Base-by-base conservation (phyloP, 2,113 vertebrate genomes). In the Heterotilapia buettikoferi region DNA sequence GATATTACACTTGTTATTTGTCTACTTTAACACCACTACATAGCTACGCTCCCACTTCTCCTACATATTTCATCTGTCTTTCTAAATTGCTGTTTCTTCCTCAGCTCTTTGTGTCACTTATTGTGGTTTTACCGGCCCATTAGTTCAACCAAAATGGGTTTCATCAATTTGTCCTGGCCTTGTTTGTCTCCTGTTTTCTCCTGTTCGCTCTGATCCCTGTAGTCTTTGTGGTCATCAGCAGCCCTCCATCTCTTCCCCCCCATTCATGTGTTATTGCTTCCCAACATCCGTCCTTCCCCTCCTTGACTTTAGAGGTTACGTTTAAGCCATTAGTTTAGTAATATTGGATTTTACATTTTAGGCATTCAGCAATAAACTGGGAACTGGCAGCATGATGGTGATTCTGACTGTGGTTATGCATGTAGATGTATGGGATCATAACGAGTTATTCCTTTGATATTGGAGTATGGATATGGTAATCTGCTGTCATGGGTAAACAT, bases 51-150 rank as follows among this genome's bases (percentile, higher is more conserved):
- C 63, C 47, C 11, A 26, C 63, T 50, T 79, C 57, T 19, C 79
- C 31, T 33, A 45, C 45, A 61, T 78, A 9, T 54, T 85, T 56
- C 14, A 76, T 76, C 6, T 50, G 6, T 84, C 31, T 59, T 24
- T 43, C 33, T 33, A 47, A 86, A 43, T 29, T 7, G 9, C 33
- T 53, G 38, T 59, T 56, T 71, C 45, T 53, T 26, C 36, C n/a
- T 53, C 21, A 45, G 54, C 18, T 56, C 38, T 61, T n/a, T 68
- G 33, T 68, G 12, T 43, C n/a, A 87, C 53, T 83, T 50, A 54
- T 68, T 84, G 85, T 43, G 88, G 88, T 89, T 86, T 86, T 24
- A 57, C 36, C 1, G 40, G 87, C 90, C 90, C 90, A 92, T 95
- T 92, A 92, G 80, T 78, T 88, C 21, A 24, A 9, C 45, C 47